Conservation (phyloP, 2,888 invertebrate genomes). For the Oscheius sp. region DNA sequence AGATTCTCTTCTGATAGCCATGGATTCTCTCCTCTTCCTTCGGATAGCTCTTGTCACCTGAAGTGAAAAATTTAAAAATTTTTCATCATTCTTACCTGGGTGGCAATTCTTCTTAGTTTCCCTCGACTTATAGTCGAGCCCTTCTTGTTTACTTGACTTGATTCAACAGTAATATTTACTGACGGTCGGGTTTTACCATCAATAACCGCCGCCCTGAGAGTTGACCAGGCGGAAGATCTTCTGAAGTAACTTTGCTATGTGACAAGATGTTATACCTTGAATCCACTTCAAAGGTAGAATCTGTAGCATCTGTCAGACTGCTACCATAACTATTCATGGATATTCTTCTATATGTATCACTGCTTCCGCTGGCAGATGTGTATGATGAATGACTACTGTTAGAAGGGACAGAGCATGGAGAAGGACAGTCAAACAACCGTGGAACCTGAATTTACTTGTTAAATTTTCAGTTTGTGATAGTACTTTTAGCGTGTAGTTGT, state of each 20-base stretch:
- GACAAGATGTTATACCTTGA: conserved; percentile 36
- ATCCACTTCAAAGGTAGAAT: conserved; percentile 55
- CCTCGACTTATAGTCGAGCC: conserved; percentile 55
- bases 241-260: conserved; percentile 25
- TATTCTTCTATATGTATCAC: conserved; percentile 42
- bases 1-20: conserved; percentile 58
- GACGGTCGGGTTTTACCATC: conserved; percentile 40
- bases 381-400: conserved; percentile 57
- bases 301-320: conserved; percentile 56
- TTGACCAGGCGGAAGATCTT: conserved; percentile 58
- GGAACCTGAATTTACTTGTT: conserved; percentile 58
- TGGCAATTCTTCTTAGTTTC: conserved; percentile 55
- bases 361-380: conserved; percentile 54
- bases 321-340: conserved; percentile 61
- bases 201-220: conserved; percentile 53
- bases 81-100: conserved; percentile 43
- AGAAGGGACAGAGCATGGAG: conserved; percentile 55
- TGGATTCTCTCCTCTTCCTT: conserved; percentile 56
- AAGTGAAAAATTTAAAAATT: not conserved
- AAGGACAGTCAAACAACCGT: conserved; percentile 54
- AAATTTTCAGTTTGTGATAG: not conserved
- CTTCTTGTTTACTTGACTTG: conserved; percentile 39
- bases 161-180: conserved; percentile 47
- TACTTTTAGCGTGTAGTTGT: conserved; percentile 33
- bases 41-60: conserved; percentile 59